Evolutionary conservation across 2,797 vertebrate species (phyloP).

Genomic region (Sebastes nivosus): DNA sequence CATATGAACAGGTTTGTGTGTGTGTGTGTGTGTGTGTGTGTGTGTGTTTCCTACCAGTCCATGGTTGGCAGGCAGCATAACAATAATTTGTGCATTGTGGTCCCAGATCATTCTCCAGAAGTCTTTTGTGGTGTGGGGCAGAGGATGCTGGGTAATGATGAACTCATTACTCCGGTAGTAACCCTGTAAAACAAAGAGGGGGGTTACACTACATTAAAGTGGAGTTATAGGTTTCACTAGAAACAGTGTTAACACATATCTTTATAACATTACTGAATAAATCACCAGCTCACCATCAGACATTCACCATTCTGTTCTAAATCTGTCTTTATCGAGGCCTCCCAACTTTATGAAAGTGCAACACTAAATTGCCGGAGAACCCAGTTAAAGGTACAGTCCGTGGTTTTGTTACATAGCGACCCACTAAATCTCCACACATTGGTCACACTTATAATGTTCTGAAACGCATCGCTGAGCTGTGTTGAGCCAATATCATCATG

Average conservation of each 20-base stretch:
- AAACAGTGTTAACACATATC: not conserved
- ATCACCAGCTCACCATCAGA: not conserved
- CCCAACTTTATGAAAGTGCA: not conserved
- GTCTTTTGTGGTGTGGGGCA: constrained; percentile 95
- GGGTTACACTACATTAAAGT: not conserved
- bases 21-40: not conserved
- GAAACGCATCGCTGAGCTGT: not conserved
- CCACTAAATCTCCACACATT: not conserved
- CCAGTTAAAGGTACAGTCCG: not conserved
- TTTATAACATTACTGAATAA: no score
- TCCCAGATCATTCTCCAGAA: constrained; percentile 99
- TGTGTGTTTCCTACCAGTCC: constrained; percentile 85
- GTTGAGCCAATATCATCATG: not conserved
- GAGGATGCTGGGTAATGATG: constrained; percentile 96
- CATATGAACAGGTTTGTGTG: no score
- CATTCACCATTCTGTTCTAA: not conserved
- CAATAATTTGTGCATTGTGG: constrained; percentile 95
- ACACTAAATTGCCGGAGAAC: not conserved
- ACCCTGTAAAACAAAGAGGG: constrained; percentile 77
- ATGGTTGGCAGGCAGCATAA: constrained; percentile 94
- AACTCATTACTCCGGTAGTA: constrained; percentile 94
- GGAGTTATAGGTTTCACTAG: not conserved
- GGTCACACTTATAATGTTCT: not conserved
- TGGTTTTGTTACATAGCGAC: not conserved
- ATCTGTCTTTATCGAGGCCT: no score